Percentiles rank a stretch among this genome's conserved stretches.
phyloP scores from a whole-genome alignment of 2,888 invertebrate genomes.

The Hirtodrosophila alboralis region DNA sequence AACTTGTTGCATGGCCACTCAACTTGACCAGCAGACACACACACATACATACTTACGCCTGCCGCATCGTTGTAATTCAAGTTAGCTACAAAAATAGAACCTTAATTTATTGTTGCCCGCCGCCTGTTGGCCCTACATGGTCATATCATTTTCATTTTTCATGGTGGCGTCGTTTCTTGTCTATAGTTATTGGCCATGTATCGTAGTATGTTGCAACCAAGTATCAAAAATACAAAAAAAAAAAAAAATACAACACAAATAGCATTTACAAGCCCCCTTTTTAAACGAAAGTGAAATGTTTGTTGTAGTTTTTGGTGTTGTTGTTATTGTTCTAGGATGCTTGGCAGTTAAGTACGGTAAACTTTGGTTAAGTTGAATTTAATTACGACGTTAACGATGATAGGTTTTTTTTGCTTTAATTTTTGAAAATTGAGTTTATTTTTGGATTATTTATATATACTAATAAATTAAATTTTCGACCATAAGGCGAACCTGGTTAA shows the following conservation, averaged over 20 bases:
- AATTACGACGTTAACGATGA: no score
- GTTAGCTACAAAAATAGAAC: slow-evolving; percentile 78
- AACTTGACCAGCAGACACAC: slow-evolving; percentile 24
- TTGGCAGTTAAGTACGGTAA: slow-evolving; percentile 31
- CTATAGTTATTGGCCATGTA: slow-evolving; percentile 39
- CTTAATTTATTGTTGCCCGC: slow-evolving; percentile 76
- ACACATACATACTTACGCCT: background rate
- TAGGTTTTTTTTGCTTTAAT: no score
- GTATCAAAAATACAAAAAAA: background rate
- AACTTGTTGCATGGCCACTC: slow-evolving; percentile 67
- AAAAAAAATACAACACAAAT: no score
- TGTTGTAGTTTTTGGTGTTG: slow-evolving; percentile 27
- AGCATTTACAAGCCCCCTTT: slow-evolving; percentile 45
- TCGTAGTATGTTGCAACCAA: slow-evolving; percentile 3
- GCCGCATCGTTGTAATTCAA: slow-evolving; percentile 63
- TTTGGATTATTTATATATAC: no score
- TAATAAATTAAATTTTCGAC: no score
- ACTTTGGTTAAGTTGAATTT: background rate
- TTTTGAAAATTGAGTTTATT: no score
- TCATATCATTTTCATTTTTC: slow-evolving; percentile 76
- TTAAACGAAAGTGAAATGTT: slow-evolving; percentile 74
- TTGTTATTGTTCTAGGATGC: slow-evolving; percentile 44
- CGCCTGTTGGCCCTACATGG: slow-evolving; percentile 70
- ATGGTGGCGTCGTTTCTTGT: slow-evolving; percentile 41
- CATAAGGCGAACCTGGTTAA: no score